Evolutionary conservation across 2,113 vertebrate genomes (phyloP).

Genomic region (Paramormyrops kingsleyae): DNA sequence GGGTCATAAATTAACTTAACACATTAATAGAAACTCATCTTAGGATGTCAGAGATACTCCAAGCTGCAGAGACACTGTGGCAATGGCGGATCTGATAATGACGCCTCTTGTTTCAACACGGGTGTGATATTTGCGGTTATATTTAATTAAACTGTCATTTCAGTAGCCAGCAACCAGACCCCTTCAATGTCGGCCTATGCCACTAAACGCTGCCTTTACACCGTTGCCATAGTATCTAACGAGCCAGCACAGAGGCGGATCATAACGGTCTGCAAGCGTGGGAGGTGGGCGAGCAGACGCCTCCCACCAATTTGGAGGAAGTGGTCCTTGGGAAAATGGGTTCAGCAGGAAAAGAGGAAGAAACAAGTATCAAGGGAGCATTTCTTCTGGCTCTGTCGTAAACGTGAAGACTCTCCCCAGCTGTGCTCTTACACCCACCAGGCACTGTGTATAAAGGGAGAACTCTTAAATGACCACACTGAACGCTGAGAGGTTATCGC

Average conservation of each 20-base stretch:
- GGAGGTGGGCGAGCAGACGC: neutral
- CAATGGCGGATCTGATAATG: neutral
- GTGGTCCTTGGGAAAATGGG: neutral
- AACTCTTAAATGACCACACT: neutral
- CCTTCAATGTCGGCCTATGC: neutral
- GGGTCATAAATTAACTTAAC: neutral
- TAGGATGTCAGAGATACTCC: neutral
- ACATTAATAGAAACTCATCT: neutral
- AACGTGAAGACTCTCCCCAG: neutral
- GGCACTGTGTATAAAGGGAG: neutral
- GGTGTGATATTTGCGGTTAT: neutral
- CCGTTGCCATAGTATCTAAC: neutral
- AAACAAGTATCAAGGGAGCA: neutral
- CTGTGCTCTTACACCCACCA: neutral
- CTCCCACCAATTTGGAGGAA: neutral
- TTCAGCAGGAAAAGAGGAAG: neutral
- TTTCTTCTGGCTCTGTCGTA: neutral
- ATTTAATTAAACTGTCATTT: neutral
- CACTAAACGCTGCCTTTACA: neutral
- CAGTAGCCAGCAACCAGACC: neutral
- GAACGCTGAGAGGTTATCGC: neutral
- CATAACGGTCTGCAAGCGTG: neutral
- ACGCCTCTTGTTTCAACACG: neutral
- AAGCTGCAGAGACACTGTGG: neutral
- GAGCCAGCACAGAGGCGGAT: neutral